Evolutionary conservation across 2,797 vertebrate species (phyloP).

Genomic region (Catharus ustulatus): DNA sequence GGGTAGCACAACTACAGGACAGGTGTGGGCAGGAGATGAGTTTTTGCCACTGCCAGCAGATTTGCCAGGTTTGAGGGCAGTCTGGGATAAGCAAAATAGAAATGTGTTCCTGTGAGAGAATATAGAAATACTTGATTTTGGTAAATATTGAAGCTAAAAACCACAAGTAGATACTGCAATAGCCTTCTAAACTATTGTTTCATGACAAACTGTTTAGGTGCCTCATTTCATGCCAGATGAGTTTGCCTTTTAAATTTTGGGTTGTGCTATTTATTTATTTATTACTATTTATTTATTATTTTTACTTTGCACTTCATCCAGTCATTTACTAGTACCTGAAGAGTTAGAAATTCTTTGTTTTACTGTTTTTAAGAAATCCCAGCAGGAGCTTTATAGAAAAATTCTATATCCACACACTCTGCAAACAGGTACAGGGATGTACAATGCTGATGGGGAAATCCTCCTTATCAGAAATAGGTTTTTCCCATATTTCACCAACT

Average conservation of each 20-base stretch:
- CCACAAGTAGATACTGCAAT: background rate
- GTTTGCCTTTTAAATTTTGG: background rate
- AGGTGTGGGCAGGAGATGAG: background rate
- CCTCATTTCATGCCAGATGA: background rate
- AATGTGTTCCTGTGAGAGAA: background rate
- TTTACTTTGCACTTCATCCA: background rate
- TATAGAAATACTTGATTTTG: background rate
- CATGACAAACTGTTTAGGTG: background rate
- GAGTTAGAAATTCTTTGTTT: background rate
- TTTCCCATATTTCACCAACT: background rate
- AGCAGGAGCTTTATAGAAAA: background rate
- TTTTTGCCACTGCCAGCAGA: background rate
- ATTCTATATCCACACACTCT: background rate
- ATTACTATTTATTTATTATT: background rate
- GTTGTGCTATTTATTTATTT: background rate
- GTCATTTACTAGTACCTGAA: background rate
- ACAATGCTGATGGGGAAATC: background rate
- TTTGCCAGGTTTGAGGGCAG: background rate
- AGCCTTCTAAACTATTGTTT: background rate
- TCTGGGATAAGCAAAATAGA: background rate
- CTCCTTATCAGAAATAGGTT: background rate
- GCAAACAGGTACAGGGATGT: background rate
- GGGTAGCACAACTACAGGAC: accelerated
- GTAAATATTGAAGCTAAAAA: background rate
- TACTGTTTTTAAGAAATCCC: background rate